phyloP scores from a whole-genome alignment of 2,113 vertebrate genomes.

The Macquaria australasica region DNA sequence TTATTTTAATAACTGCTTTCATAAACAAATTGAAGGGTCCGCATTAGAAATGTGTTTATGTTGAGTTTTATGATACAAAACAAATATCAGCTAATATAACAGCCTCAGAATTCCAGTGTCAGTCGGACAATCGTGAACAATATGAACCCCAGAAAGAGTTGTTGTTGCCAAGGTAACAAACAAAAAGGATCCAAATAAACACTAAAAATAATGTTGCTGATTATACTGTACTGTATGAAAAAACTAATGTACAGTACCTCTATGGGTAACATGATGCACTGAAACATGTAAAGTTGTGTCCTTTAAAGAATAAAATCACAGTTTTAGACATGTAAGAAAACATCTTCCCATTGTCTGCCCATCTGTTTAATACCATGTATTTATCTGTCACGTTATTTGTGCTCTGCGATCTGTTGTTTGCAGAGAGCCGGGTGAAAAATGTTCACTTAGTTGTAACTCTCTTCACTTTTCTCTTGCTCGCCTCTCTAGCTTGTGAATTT shows the following conservation, averaged over 20 bases:
- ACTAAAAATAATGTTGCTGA: background rate
- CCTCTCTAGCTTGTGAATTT: background rate
- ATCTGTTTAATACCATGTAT: background rate
- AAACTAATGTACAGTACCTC: no score
- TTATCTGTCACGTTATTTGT: background rate
- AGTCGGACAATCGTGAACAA: background rate
- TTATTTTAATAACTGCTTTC: no score
- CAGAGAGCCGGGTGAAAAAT: background rate
- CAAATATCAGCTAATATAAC: no score
- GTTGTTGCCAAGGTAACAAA: background rate
- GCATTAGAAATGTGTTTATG: no score
- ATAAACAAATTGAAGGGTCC: no score
- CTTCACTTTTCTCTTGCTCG: background rate
- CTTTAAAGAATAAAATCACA: no score
- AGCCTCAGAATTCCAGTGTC: background rate
- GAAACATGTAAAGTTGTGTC: no score
- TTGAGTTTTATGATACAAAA: no score
- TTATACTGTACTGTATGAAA: no score
- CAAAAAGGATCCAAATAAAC: no score
- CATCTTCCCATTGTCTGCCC: background rate
- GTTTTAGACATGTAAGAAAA: no score
- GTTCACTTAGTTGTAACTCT: background rate
- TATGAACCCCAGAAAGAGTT: background rate
- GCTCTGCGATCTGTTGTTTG: background rate
- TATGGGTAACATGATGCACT: no score